A percentile compares a stretch with the other conserved stretches of the same genome.
Conservation (phyloP, 2,113 vertebrate species). For the Carettochelys insculpta region DNA sequence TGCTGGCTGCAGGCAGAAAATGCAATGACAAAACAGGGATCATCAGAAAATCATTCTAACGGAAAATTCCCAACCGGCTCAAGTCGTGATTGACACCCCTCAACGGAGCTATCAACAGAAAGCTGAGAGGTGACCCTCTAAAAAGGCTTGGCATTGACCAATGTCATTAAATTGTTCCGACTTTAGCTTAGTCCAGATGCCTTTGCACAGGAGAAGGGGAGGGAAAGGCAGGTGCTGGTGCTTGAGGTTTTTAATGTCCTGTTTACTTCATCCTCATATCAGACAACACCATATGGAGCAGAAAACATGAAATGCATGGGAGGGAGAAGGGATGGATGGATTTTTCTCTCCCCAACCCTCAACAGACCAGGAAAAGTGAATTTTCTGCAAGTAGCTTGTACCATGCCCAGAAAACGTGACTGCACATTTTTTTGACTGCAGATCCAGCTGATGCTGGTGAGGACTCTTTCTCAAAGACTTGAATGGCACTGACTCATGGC, state of each 20-base stretch:
- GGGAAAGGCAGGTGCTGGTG: slow-evolving; percentile 36
- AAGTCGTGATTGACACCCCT: neutral
- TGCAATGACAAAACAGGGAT: neutral
- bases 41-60: neutral
- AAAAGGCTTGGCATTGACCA: slow-evolving; percentile 7
- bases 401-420: slow-evolving; percentile 59
- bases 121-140: neutral
- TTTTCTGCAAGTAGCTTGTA: slow-evolving; percentile 63
- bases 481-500: slow-evolving; percentile 23
- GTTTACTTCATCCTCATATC: slow-evolving; percentile 56
- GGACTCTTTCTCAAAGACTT: neutral
- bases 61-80: neutral
- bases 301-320: neutral
- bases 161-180: neutral
- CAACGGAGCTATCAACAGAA: neutral
- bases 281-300: slow-evolving; percentile 59
- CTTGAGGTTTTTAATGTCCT: slow-evolving; percentile 66
- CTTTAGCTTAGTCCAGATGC: slow-evolving; percentile 15
- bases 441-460: neutral
- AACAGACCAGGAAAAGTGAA: slow-evolving; percentile 54
- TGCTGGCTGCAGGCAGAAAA: neutral
- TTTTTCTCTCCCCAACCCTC: slow-evolving; percentile 56
- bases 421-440: slow-evolving; percentile 50
- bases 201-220: slow-evolving; percentile 22
- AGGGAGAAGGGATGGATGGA: slow-evolving; percentile 28